These are phyloP conservation scores for Drosophila pandora DNA, from an alignment of 1,140 invertebrate genomes.

Conservation along the genomic window DNA sequence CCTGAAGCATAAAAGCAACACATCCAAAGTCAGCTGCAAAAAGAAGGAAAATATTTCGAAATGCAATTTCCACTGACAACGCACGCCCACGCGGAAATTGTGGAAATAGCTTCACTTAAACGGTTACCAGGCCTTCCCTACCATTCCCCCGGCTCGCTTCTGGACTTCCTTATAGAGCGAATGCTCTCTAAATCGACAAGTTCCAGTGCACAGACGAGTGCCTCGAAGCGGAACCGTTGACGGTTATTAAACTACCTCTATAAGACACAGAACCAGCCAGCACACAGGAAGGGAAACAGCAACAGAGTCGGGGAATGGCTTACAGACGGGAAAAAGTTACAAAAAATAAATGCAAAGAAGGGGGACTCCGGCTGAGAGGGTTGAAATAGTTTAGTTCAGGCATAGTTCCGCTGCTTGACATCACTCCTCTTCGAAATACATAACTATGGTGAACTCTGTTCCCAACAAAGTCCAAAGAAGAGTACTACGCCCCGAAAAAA, in stretches of 20 bases:
- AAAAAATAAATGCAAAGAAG: no score
- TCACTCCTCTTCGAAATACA: slow-evolving; percentile 21
- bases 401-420: slow-evolving; percentile 70
- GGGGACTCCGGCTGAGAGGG: slow-evolving; percentile 3
- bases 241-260: slow-evolving; percentile 67
- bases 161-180: slow-evolving; percentile 13
- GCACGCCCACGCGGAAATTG: slow-evolving; percentile 42
- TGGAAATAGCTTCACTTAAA: slow-evolving; percentile 54
- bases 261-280: slow-evolving; percentile 31
- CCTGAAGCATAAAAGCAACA: slow-evolving; percentile 4
- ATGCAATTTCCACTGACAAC: slow-evolving; percentile 47
- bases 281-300: slow-evolving; percentile 14
- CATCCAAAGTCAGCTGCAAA: not conserved
- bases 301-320: slow-evolving; percentile 6
- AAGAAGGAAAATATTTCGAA: slow-evolving; percentile 16
- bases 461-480: not conserved
- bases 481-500: slow-evolving; percentile 15
- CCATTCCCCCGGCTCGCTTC: slow-evolving; percentile 4
- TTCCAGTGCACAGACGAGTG: slow-evolving; percentile 43
- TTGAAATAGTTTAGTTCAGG: slow-evolving; percentile 52
- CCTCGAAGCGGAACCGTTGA: slow-evolving; percentile 66
- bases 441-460: slow-evolving; percentile 52
- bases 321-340: not conserved
- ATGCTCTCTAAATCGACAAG: slow-evolving; percentile 30
- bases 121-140: slow-evolving; percentile 28